A percentile compares a stretch with the other conserved stretches of the same genome.
Evolutionary conservation across 2,113 vertebrate species (phyloP).

Genomic region (Malurus cyaneus): DNA sequence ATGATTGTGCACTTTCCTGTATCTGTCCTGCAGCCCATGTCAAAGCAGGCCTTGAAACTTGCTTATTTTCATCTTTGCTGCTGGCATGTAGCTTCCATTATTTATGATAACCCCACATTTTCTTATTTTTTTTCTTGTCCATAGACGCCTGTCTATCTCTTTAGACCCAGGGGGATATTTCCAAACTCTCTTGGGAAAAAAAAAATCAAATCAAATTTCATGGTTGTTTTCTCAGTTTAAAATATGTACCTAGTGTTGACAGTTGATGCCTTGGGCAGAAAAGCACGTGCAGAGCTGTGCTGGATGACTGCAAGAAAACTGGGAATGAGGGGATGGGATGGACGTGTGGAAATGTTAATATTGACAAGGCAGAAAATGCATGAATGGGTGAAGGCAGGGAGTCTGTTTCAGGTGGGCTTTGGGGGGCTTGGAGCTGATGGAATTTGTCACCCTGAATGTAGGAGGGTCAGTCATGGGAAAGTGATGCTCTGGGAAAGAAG

Average conservation of each 20-base stretch:
- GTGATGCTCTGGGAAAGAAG: neutral
- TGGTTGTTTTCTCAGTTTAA: constrained; percentile 41
- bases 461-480: neutral
- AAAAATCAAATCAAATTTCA: constrained; percentile 27
- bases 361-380: neutral
- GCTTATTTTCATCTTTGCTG: neutral
- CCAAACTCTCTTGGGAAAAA: neutral
- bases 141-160: neutral
- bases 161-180: constrained; percentile 18
- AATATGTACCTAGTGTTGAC: constrained; percentile 37
- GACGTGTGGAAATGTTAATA: neutral
- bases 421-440: neutral
- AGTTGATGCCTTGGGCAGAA: constrained; percentile 57
- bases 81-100: neutral
- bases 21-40: neutral
- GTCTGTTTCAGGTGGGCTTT: neutral
- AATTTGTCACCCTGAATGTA: neutral
- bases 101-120: neutral
- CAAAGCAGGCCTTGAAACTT: neutral
- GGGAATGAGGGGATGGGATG: neutral
- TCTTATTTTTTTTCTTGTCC: neutral
- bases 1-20: neutral
- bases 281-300: neutral
- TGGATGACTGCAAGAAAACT: neutral
- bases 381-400: neutral